Evolutionary conservation across 2,797 vertebrate genomes (phyloP).

Genomic region (Potorous gilbertii): DNA sequence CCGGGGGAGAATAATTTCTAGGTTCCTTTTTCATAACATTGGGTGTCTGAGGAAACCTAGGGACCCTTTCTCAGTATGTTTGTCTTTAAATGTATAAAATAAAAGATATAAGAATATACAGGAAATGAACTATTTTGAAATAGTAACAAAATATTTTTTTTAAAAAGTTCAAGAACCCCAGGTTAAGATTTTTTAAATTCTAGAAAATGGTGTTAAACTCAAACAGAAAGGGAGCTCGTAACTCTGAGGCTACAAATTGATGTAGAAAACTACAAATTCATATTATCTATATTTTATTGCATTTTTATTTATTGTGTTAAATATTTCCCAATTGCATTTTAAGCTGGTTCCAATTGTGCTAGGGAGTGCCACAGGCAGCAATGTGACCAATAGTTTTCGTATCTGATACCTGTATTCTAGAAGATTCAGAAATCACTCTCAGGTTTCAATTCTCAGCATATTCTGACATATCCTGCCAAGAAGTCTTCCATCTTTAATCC

Average conservation of each 20-base stretch:
- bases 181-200: background rate
- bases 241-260: background rate
- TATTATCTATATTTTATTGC: background rate
- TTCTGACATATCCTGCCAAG: background rate
- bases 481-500: background rate
- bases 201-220: background rate
- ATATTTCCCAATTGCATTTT: background rate
- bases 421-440: background rate
- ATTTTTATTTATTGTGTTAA: background rate
- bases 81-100: background rate
- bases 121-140: background rate
- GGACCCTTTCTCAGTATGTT: background rate
- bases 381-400: rapidly evolving
- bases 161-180: background rate
- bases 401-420: background rate
- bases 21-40: background rate
- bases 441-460: background rate
- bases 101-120: background rate
- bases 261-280: background rate
- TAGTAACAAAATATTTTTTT: background rate
- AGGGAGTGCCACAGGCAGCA: background rate
- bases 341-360: background rate
- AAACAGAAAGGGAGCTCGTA: background rate
- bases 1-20: background rate
- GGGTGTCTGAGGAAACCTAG: background rate